phyloP scores from a whole-genome alignment of 2,113 vertebrate species.

The Collichthys lucidus region DNA sequence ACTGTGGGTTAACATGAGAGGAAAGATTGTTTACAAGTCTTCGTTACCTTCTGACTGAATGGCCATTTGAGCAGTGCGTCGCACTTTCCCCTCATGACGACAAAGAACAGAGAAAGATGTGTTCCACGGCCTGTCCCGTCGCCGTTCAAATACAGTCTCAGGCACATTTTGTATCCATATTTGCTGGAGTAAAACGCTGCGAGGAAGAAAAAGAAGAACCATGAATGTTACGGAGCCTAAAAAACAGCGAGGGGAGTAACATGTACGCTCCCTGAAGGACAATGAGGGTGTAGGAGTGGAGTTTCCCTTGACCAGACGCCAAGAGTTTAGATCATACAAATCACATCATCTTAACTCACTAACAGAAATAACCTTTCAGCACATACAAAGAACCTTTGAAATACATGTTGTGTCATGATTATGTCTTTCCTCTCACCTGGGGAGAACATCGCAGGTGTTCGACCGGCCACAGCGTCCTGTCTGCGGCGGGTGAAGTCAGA shows the following conservation, averaged over 20 bases:
- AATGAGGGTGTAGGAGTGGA: slow-evolving; percentile 46
- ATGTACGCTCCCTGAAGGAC: slow-evolving; percentile 24
- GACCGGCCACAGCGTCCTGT: slow-evolving; percentile 89
- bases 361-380: neutral
- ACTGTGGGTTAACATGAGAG: accelerated
- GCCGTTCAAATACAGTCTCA: slow-evolving; percentile 92
- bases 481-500: slow-evolving; percentile 88
- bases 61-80: slow-evolving; percentile 94
- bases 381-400: neutral
- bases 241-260: slow-evolving; percentile 14
- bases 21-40: no score
- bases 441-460: slow-evolving; percentile 93
- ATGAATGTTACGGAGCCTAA: neutral
- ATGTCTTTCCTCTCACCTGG: slow-evolving; percentile 84
- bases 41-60: slow-evolving; percentile 94
- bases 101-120: slow-evolving; percentile 94
- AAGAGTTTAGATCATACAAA: slow-evolving; percentile 16
- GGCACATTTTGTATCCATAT: slow-evolving; percentile 97
- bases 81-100: slow-evolving; percentile 92
- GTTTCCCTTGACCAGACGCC: slow-evolving; percentile 16
- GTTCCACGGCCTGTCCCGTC: slow-evolving; percentile 92
- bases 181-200: slow-evolving; percentile 95
- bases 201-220: neutral
- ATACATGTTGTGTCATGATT: neutral
- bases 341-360: neutral